A percentile compares a stretch with the other conserved stretches of the same genome.
These are phyloP conservation scores for Amphiduros pacificus DNA, from an alignment of 2,888 invertebrate genomes.

Conservation along the genomic window DNA sequence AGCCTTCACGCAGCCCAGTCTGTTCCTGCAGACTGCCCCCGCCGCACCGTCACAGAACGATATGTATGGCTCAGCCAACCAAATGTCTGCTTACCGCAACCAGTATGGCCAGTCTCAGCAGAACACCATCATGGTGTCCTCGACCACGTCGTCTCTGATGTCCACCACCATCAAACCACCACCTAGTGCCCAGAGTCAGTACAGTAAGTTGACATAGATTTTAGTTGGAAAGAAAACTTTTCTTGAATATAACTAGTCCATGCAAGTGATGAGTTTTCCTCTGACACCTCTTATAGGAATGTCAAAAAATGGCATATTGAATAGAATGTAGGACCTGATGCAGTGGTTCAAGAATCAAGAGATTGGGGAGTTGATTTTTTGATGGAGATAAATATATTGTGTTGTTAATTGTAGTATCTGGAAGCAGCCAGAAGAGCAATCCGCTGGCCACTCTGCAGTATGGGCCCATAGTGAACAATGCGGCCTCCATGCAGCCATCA, in stretches of 20 bases:
- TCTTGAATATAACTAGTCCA: too few species aligned
- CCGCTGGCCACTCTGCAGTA: conserved; percentile 27
- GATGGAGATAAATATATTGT: too few species aligned
- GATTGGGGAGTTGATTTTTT: too few species aligned
- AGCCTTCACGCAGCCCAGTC: conserved; percentile 53
- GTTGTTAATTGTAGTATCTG: conserved; percentile 19
- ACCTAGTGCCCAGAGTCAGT: conserved; percentile 22
- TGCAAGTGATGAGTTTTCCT: too few species aligned
- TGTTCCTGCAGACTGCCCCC: conserved; percentile 66
- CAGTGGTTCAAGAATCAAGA: too few species aligned
- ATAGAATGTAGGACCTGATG: too few species aligned
- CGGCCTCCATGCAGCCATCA: conserved; percentile 49
- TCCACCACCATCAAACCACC: conserved; percentile 76
- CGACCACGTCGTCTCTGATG: conserved; percentile 86
- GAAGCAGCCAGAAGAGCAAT: conserved; percentile 28
- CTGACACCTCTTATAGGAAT: too few species aligned
- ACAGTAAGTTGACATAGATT: too few species aligned
- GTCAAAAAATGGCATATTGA: too few species aligned
- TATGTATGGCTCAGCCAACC: conserved; percentile 63
- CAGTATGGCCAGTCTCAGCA: conserved; percentile 23
- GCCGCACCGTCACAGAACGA: conserved; percentile 67
- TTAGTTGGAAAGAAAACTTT: too few species aligned
- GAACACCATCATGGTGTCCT: conserved; percentile 80
- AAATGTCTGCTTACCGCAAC: conserved; percentile 23
- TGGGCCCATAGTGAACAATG: conserved; percentile 29